Conservation (phyloP, 2,888 invertebrate species). For the Rhabditophanes sp. region DNA sequence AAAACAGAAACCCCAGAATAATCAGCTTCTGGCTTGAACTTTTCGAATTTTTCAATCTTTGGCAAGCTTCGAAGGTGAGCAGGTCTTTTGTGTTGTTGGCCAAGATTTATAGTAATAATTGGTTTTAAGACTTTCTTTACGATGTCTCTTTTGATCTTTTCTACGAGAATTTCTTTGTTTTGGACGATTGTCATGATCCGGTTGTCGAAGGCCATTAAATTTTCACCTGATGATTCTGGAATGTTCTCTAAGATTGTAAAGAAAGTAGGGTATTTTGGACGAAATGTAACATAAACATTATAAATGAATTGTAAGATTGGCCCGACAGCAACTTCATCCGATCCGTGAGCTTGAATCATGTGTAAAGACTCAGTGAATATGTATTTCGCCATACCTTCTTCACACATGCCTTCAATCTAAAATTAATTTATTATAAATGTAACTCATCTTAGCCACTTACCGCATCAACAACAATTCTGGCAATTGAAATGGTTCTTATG, state of each 20-base stretch:
- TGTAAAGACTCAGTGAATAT: constrained; percentile 11
- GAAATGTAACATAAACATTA: constrained; percentile 13
- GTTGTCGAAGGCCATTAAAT: constrained; percentile 14
- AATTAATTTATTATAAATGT: constrained; percentile 1
- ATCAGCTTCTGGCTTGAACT: too few species aligned
- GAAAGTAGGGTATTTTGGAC: constrained; percentile 12
- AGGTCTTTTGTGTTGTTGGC: constrained; percentile 14
- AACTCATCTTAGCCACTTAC: constrained; percentile 6
- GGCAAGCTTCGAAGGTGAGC: constrained; percentile 9
- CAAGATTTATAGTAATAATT: constrained; percentile 15
- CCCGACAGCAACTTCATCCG: constrained; percentile 19
- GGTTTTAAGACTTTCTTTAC: constrained; percentile 18
- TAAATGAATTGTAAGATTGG: constrained; percentile 18
- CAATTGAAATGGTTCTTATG: constrained; percentile 14
- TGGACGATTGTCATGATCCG: constrained; percentile 6
- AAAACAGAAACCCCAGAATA: too few species aligned
- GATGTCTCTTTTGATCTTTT: constrained; percentile 19
- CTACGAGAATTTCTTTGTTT: constrained; percentile 9
- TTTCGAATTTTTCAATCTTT: constrained; percentile 3
- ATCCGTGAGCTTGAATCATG: constrained; percentile 18
- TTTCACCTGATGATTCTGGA: constrained; percentile 16
- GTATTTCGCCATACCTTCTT: constrained; percentile 17
- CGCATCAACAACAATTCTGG: constrained; percentile 11
- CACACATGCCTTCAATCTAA: constrained; percentile 10
- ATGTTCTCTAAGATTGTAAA: constrained; percentile 10